Percentiles rank a stretch among this genome's conserved stretches.
Conservation (phyloP, 2,888 invertebrate species). For the Rotaria magnacalcarata region DNA sequence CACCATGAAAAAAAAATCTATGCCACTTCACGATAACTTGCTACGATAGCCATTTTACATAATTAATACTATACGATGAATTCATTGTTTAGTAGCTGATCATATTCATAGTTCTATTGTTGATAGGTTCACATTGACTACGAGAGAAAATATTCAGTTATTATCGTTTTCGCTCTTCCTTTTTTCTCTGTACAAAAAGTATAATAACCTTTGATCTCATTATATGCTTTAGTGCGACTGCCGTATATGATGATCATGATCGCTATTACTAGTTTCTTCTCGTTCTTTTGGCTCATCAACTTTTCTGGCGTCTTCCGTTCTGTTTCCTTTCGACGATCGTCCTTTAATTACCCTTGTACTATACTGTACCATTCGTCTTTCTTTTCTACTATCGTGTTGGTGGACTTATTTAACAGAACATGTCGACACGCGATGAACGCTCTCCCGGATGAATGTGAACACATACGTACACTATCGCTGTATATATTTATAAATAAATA, state of each 20-base stretch:
- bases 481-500: neutral
- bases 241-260: slow-evolving; percentile 1
- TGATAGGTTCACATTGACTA: no score
- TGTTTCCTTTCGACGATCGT: slow-evolving; percentile 2
- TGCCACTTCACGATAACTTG: neutral
- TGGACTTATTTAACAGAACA: slow-evolving; percentile 17
- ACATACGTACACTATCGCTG: neutral
- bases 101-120: no score
- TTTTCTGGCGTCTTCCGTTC: neutral
- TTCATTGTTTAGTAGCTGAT: no score
- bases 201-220: slow-evolving; percentile 18
- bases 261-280: neutral
- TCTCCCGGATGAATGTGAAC: neutral
- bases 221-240: neutral
- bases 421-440: slow-evolving; percentile 20
- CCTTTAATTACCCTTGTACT: neutral
- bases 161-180: no score
- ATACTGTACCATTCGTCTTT: neutral
- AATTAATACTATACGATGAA: no score
- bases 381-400: neutral
- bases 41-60: neutral
- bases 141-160: no score
- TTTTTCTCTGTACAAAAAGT: neutral
- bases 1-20: neutral
- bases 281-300: neutral